These are phyloP conservation scores for Scrobipalpa atriplicella DNA, from an alignment of 2,888 invertebrate genomes.

Conservation along the genomic window DNA sequence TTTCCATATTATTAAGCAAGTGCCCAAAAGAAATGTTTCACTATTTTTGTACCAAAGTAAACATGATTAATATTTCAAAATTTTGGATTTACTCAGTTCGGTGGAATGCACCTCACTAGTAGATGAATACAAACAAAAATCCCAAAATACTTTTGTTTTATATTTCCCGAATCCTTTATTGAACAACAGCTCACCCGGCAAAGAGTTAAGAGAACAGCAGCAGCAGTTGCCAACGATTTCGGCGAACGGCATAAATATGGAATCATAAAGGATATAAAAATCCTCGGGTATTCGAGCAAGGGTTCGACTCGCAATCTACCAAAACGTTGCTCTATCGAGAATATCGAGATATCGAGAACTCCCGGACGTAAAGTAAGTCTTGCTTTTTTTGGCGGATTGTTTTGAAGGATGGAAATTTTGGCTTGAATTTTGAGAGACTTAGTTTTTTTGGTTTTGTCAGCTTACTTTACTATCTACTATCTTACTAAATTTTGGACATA, in stretches of 20 bases:
- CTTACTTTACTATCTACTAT: background rate
- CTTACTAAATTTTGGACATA: too few species aligned
- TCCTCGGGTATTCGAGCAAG: constrained; percentile 22
- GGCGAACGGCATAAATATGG: constrained; percentile 29
- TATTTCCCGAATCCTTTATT: constrained; percentile 8
- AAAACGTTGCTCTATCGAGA: constrained; percentile 24
- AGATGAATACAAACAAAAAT: background rate
- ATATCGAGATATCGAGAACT: constrained; percentile 24
- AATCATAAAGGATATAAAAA: constrained; percentile 33
- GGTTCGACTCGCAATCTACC: constrained; percentile 26
- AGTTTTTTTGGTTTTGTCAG: too few species aligned
- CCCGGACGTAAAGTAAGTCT: constrained; percentile 10
- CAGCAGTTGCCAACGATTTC: constrained; percentile 22
- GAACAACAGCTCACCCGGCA: constrained; percentile 5
- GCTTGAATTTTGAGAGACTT: background rate
- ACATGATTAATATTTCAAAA: too few species aligned
- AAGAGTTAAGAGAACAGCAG: constrained; percentile 12
- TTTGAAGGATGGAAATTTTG: background rate
- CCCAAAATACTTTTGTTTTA: background rate
- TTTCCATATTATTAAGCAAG: too few species aligned
- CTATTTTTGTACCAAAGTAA: too few species aligned
- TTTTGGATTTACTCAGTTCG: background rate
- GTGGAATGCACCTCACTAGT: background rate
- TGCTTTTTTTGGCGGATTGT: constrained; percentile 21
- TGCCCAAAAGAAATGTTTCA: too few species aligned